phyloP scores from a whole-genome alignment of 2,113 vertebrate genomes.

The Raja brachyura region DNA sequence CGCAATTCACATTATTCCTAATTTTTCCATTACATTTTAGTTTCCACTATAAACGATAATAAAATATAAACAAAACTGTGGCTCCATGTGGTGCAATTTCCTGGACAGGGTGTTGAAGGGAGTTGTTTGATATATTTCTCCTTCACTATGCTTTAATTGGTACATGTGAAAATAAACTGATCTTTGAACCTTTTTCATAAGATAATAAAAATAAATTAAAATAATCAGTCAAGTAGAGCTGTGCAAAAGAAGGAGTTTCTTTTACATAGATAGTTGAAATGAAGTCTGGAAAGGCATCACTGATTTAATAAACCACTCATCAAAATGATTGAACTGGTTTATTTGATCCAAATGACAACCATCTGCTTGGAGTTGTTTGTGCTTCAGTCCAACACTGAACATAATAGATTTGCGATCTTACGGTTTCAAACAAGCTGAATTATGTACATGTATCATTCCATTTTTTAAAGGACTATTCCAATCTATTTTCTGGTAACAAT shows the following conservation, averaged over 20 bases:
- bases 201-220: background rate
- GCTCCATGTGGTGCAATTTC: no score
- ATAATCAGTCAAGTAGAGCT: conserved; percentile 4
- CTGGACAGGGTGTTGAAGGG: background rate
- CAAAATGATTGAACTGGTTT: conserved; percentile 31
- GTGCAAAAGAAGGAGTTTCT: background rate
- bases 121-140: background rate
- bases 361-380: conserved; percentile 30
- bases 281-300: conserved; percentile 9
- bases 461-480: background rate
- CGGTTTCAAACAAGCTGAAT: background rate
- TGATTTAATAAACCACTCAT: conserved; percentile 20
- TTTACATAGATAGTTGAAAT: background rate
- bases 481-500: background rate
- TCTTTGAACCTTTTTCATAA: no score
- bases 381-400: background rate
- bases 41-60: no score
- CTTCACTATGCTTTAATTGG: background rate
- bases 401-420: background rate
- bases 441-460: background rate
- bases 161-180: no score
- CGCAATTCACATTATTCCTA: no score
- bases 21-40: no score
- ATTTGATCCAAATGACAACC: conserved; percentile 13
- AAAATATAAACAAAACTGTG: no score